Percentiles rank a stretch among this genome's conserved stretches.
Conservation (phyloP, 2,888 invertebrate genomes). For the Amblyteles armatorius region DNA sequence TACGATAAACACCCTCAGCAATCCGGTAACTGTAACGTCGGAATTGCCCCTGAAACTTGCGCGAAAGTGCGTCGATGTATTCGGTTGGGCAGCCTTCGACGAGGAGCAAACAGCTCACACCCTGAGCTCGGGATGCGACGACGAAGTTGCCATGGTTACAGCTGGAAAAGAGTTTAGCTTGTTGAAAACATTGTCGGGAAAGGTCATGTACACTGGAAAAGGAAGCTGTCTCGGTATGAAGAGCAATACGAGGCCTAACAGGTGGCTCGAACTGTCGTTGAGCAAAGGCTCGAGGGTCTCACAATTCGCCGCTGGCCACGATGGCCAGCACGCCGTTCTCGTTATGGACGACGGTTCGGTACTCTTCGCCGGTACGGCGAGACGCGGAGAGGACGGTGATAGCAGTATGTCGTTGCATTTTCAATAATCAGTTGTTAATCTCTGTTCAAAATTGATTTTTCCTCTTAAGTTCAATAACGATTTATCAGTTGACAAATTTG, state of each 20-base stretch:
- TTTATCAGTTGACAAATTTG: not conserved
- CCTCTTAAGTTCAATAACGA: not conserved
- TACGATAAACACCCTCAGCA: constrained; percentile 88
- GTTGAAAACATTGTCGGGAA: constrained; percentile 93
- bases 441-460: not conserved
- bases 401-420: constrained; percentile 85
- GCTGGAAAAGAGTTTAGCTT: constrained; percentile 97
- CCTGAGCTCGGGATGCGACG: constrained; percentile 88
- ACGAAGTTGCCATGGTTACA: constrained; percentile 91
- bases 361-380: constrained; percentile 93
- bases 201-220: constrained; percentile 95
- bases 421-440: not conserved
- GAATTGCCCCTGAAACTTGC: constrained; percentile 91
- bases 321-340: constrained; percentile 95
- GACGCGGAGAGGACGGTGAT: constrained; percentile 97
- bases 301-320: constrained; percentile 96
- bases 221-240: constrained; percentile 95
- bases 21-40: constrained; percentile 86
- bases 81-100: constrained; percentile 90
- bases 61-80: constrained; percentile 91
- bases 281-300: constrained; percentile 90
- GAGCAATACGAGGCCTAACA: constrained; percentile 86
- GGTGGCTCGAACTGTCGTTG: constrained; percentile 89
- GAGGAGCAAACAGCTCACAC: constrained; percentile 86
- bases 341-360: constrained; percentile 97